A percentile compares a stretch with the other conserved stretches of the same genome.
phyloP scores from a whole-genome alignment of 1,140 invertebrate genomes.

The Eupeodes corollae region DNA sequence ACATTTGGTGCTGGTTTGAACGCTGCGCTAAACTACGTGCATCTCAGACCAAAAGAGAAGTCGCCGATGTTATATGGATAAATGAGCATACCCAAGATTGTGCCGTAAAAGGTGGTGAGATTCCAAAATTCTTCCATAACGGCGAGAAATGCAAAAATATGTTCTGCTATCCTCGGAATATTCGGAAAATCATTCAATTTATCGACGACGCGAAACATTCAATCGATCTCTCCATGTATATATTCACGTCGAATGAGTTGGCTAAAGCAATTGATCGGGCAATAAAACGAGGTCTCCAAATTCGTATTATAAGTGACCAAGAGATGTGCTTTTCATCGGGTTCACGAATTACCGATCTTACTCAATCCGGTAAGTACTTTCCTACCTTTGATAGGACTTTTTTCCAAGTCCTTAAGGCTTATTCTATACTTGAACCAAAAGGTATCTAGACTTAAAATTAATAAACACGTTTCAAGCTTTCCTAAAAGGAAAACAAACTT shows the following conservation, averaged over 20 bases:
- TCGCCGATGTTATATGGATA: conserved; percentile 23
- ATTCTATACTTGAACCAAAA: too few relatives aligned
- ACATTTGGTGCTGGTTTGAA: too few relatives aligned
- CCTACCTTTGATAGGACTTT: too few relatives aligned
- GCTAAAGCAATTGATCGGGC: conserved; percentile 12
- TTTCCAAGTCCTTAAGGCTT: too few relatives aligned
- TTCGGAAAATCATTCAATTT: conserved; percentile 8
- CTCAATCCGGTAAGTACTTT: conserved; percentile 1
- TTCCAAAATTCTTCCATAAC: not conserved
- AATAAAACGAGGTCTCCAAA: conserved; percentile 11
- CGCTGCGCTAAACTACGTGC: too few relatives aligned
- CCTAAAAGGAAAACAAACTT: too few relatives aligned
- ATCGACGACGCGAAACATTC: conserved; percentile 19
- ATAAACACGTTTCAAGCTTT: too few relatives aligned
- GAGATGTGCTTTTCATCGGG: conserved; percentile 15
- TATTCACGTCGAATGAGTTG: conserved; percentile 10
- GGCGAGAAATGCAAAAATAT: conserved; percentile 6
- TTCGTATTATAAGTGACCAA: conserved; percentile 20
- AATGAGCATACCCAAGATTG: conserved; percentile 20
- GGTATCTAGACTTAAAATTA: too few relatives aligned
- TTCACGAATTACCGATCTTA: conserved; percentile 12
- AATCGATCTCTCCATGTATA: conserved; percentile 27
- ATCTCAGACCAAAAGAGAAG: not conserved
- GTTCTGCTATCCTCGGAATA: conserved; percentile 8
- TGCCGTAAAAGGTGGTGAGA: too few relatives aligned